Base-by-base conservation (phyloP, 2,113 vertebrate species). In the Nycticebus coucang region DNA sequence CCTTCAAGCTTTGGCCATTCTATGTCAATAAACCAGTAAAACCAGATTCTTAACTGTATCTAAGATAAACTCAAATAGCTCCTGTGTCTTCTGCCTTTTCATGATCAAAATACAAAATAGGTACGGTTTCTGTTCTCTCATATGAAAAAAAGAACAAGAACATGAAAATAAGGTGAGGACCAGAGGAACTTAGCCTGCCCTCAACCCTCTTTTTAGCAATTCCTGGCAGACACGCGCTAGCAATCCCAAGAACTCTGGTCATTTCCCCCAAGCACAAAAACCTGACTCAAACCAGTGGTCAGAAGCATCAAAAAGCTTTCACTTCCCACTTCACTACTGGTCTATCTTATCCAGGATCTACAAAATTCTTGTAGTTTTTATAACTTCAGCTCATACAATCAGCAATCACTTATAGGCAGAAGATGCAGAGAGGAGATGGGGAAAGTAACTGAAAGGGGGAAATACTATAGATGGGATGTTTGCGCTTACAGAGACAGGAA, bases 21-120 rank as follows among this genome's bases (percentile, higher is more conserved):
- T 60, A 22, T 72, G 89, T 55, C 79, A 83, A 78, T 80, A 93
- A 68, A 89, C 50, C 18, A 66, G 24, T 45, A 93, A 96, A 69
- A 75, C 26, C n/a, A 89, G 68, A 60, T 45, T 95, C 64, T 71
- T 80, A 59, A 59, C 71, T 88, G 74, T 9, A 53, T 66, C 30
- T 13, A 59, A 72, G 22, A 88, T 57, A 74, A 78, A 87, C 33
- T 87, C 62, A 75, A 74, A 88, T 5, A 71, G 69, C 30, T 71
- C 2, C 5, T 92, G 59, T 37, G 50, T 72, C 62, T 81, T 85
- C 55, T 68, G 50, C 30, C 53, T 77, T 83, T 74, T 92, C 45
- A 33, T 10, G 57, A 28, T 81, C 60, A 53, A 80, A 83, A 41
- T 68, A 60, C 18, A 71, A 93, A 59, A 26, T 9, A 80, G 7